These are phyloP conservation scores for Hippoglossus stenolepis DNA, from an alignment of 2,113 vertebrate genomes.

Conservation along the genomic window DNA sequence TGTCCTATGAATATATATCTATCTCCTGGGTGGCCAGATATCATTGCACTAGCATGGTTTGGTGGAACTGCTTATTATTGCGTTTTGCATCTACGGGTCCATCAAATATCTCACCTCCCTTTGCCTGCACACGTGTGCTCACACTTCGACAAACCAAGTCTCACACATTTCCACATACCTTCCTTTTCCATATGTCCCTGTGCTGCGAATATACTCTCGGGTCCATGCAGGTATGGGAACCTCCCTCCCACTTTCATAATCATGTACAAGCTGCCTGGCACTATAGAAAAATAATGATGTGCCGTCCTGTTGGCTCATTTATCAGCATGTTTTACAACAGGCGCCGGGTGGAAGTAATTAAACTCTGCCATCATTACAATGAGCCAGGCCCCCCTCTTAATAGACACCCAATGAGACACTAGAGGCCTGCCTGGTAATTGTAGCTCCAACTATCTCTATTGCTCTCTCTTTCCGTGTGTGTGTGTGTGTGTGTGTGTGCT, in stretches of 20 bases:
- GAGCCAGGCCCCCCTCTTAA: slow-evolving; percentile 96
- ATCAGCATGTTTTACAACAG: slow-evolving; percentile 99
- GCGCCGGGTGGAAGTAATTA: slow-evolving; percentile 98
- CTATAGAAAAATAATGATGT: slow-evolving; percentile 95
- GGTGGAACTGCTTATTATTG: slow-evolving; percentile 45
- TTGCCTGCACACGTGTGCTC: too few relatives aligned
- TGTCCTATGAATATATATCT: slow-evolving; percentile 40
- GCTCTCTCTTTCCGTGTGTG: slow-evolving; percentile 27
- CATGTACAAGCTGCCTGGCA: slow-evolving; percentile 93
- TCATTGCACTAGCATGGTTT: slow-evolving; percentile 22
- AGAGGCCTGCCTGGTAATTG: slow-evolving; percentile 95
- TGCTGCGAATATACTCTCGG: slow-evolving; percentile 29
- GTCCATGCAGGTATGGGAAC: slow-evolving; percentile 66
- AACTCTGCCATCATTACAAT: slow-evolving; percentile 98
- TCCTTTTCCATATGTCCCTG: slow-evolving; percentile 67
- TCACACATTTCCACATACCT: slow-evolving; percentile 43
- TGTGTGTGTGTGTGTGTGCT: slow-evolving; percentile 10
- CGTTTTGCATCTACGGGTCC: slow-evolving; percentile 44
- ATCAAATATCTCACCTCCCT: slow-evolving; percentile 43
- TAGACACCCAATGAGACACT: slow-evolving; percentile 98
- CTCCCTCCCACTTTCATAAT: slow-evolving; percentile 93
- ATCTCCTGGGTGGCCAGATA: slow-evolving; percentile 58
- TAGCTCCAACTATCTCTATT: slow-evolving; percentile 83
- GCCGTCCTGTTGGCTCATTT: slow-evolving; percentile 96
- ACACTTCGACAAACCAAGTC: background rate